Evolutionary conservation across 2,888 invertebrate species (phyloP).

Genomic region (Chrysolina oricalcia): DNA sequence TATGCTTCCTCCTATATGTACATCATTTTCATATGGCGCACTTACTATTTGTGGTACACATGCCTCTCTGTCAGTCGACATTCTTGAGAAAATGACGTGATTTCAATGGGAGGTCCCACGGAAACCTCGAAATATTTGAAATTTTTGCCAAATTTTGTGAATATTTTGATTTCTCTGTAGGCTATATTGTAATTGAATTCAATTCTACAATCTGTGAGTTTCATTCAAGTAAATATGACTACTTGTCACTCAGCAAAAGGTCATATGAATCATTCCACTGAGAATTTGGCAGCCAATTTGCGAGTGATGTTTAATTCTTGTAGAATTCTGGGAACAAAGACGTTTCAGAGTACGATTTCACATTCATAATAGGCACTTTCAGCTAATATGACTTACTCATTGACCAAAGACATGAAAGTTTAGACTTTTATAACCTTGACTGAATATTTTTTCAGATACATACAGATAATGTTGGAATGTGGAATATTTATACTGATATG

Average conservation of each 20-base stretch:
- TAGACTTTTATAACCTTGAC: background rate
- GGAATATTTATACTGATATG: background rate
- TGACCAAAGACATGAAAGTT: constrained; percentile 1
- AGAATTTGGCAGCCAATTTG: constrained; percentile 22
- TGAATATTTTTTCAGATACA: background rate
- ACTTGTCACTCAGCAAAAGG: background rate
- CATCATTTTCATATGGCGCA: background rate
- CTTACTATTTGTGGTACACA: background rate
- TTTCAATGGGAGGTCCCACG: constrained; percentile 57
- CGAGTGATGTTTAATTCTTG: constrained; percentile 5
- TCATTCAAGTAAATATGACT: background rate
- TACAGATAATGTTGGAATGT: background rate
- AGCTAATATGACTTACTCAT: background rate
- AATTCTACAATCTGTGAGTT: background rate
- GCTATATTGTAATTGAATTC: no score
- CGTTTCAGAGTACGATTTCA: background rate
- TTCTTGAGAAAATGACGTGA: constrained; percentile 52
- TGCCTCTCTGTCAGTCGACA: constrained; percentile 33
- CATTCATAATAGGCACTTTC: background rate
- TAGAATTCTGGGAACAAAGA: constrained; percentile 11
- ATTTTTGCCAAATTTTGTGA: background rate
- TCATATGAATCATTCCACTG: constrained; percentile 18
- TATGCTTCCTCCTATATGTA: background rate
- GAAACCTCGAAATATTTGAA: constrained; percentile 48
- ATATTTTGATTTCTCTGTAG: no score